Base-by-base conservation (phyloP, 2,797 vertebrate genomes). In the Vultur gryphus region DNA sequence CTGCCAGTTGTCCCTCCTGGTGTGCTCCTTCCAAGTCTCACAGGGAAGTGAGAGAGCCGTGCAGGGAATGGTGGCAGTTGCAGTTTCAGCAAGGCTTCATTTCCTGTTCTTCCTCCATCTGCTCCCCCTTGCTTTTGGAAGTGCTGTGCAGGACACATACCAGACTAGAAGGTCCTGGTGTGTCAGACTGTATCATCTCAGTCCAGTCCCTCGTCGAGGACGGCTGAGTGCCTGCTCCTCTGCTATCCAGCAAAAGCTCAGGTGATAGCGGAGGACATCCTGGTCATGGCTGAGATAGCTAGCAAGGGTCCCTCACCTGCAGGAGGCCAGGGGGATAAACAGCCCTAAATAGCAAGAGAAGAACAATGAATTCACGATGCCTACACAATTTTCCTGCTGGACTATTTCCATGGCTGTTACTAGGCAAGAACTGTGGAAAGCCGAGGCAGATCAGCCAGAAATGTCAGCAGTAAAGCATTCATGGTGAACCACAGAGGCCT, bases 391-490 rank as follows among this genome's bases (percentile, higher is more conserved):
- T 83, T 10, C 13, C 20, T 80, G 44, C 55, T 89, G 64, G 71
- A 87, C 37, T 85, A 21, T 48, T 17, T 33, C 57, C 54, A 58
- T 43, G 28, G 16, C 52, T 91, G 69, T 94, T 88, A 69, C 59
- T 17, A 88, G 73, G 61, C 29, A 94, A 75, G 35, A 93, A 54
- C 25, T 93, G 44, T 39, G 55, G 51, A 87, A 89, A 94, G 28
- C 4, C 19, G 8, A 78, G 54, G 35, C 26, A 78, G 59, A 89
- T 85, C 64, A 85, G 57, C 61, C 79, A 92, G 61, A 93, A 91
- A 78, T 75, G 20, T 75, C 66, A 93, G 18, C 37, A 85, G 44
- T 71, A 78, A 84, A 95, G 28, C 71, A 85, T 84, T 90, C 69
- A 37, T 61, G 71, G 72, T n/a, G 65, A 91, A 75, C 69, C 46